Evolutionary conservation across 1,140 invertebrate species (phyloP).

Genomic region (Drosophila parabipectinata): DNA sequence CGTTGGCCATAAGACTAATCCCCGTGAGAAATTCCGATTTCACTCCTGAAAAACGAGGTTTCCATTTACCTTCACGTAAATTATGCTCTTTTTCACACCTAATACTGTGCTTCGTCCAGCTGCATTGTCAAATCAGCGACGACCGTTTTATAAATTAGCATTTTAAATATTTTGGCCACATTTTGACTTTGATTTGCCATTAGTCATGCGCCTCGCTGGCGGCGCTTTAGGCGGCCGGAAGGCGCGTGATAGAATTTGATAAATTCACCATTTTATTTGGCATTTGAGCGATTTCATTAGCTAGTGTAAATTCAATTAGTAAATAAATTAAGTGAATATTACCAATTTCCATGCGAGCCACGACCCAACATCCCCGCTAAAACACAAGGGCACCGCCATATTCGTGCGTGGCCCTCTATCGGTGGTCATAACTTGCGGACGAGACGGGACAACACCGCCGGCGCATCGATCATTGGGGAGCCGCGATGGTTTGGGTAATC

Average conservation of each 20-base stretch:
- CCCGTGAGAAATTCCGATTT: slow-evolving; percentile 17
- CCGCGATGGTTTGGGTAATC: slow-evolving; percentile 25
- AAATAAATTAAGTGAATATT: slow-evolving; percentile 80
- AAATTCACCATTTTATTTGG: slow-evolving; percentile 77
- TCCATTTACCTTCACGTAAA: slow-evolving; percentile 44
- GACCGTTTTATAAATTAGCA: slow-evolving; percentile 61
- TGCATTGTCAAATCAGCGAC: slow-evolving; percentile 24
- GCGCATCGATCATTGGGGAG: slow-evolving; percentile 67
- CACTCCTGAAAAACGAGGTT: slow-evolving; percentile 23
- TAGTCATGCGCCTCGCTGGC: slow-evolving; percentile 41
- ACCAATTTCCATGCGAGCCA: slow-evolving; percentile 63
- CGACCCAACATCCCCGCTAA: slow-evolving; percentile 16
- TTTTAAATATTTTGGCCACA: slow-evolving; percentile 41
- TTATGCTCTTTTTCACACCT: slow-evolving; percentile 42
- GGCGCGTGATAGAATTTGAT: slow-evolving; percentile 60
- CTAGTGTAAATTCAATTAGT: slow-evolving; percentile 72
- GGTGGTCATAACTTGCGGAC: slow-evolving; percentile 62
- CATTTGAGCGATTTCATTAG: slow-evolving; percentile 69
- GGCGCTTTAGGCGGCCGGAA: neutral
- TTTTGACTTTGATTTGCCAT: slow-evolving; percentile 62
- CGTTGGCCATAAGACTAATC: slow-evolving; percentile 31
- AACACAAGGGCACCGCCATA: slow-evolving; percentile 36
- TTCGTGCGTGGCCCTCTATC: slow-evolving; percentile 55
- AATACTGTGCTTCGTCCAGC: slow-evolving; percentile 6
- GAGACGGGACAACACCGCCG: slow-evolving; percentile 27